These are phyloP conservation scores for Loris lydekkerianus DNA, from an alignment of 2,797 vertebrate genomes.

Conservation along the genomic window DNA sequence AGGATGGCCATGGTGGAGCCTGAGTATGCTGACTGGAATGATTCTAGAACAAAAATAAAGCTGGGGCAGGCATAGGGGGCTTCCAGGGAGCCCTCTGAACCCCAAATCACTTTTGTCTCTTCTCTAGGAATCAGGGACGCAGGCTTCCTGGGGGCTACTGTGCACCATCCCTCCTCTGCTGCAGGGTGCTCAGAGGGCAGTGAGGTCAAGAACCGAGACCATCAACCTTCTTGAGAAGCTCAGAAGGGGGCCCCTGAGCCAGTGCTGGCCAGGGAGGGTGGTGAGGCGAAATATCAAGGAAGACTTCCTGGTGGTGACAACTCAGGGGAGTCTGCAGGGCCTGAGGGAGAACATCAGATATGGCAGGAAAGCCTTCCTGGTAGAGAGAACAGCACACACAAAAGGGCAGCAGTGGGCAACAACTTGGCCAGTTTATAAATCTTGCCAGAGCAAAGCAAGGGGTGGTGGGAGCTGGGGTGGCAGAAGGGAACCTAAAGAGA, in stretches of 20 bases:
- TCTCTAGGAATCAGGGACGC: neutral
- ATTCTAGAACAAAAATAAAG: slow-evolving; percentile 81
- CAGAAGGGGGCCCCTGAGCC: neutral
- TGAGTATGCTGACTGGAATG: slow-evolving; percentile 48
- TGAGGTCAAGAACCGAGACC: neutral
- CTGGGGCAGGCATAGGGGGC: slow-evolving; percentile 58
- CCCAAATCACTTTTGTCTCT: neutral
- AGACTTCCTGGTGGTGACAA: neutral
- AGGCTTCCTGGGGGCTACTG: rapidly evolving
- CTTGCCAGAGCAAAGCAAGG: neutral
- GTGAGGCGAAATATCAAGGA: neutral
- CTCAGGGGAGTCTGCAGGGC: neutral
- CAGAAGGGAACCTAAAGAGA: neutral
- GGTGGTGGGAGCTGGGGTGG: neutral
- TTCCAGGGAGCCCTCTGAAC: neutral
- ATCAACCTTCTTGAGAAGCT: neutral
- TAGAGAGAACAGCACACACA: neutral
- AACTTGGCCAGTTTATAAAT: neutral
- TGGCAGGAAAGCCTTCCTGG: neutral
- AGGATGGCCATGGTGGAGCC: neutral
- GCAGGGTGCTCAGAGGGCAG: neutral
- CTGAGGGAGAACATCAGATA: neutral
- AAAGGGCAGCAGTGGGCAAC: neutral
- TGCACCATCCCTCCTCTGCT: neutral
- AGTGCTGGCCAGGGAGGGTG: neutral